Evolutionary conservation across 2,113 vertebrate genomes (phyloP).

Genomic region (Gadus macrocephalus): DNA sequence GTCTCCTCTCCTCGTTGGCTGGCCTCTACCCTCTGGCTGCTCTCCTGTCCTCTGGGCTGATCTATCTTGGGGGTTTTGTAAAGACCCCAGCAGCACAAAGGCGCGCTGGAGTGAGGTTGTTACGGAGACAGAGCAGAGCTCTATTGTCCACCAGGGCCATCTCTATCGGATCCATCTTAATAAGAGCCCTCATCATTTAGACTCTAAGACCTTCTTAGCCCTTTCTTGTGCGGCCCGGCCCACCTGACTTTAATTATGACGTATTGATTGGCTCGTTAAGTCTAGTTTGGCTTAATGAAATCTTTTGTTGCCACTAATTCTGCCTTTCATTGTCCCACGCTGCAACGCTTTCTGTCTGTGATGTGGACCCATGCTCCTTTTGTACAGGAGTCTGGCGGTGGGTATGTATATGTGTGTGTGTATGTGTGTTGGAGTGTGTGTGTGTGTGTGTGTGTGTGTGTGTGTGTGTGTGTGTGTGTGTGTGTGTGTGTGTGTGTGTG

Average conservation of each 20-base stretch:
- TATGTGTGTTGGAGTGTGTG: conserved; percentile 35
- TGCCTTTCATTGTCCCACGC: conserved; percentile 74
- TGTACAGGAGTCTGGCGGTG: conserved; percentile 34
- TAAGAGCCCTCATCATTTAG: conserved; percentile 79
- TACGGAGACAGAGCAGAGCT: conserved; percentile 34
- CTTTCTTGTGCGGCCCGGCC: conserved; percentile 50
- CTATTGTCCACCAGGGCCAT: conserved; percentile 55
- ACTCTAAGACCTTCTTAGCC: conserved; percentile 69
- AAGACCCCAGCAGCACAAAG: conserved; percentile 60
- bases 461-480: neutral
- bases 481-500: conserved; percentile 9
- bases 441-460: conserved; percentile 17
- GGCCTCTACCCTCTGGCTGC: neutral
- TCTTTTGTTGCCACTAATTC: conserved; percentile 86
- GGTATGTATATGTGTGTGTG: conserved; percentile 30
- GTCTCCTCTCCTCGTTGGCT: neutral
- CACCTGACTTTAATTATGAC: conserved; percentile 85
- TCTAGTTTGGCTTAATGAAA: conserved; percentile 92
- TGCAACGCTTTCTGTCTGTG: conserved; percentile 59
- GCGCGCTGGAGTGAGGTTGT: conserved; percentile 48
- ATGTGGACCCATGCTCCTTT: conserved; percentile 51
- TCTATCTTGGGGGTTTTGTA: conserved; percentile 33
- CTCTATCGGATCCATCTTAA: conserved; percentile 79
- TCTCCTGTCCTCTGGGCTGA: conserved; percentile 17
- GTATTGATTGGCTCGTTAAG: conserved; percentile 88